A percentile compares a stretch with the other conserved stretches of the same genome.
phyloP scores from a whole-genome alignment of 2,113 vertebrate genomes.

The Bucco capensis region DNA sequence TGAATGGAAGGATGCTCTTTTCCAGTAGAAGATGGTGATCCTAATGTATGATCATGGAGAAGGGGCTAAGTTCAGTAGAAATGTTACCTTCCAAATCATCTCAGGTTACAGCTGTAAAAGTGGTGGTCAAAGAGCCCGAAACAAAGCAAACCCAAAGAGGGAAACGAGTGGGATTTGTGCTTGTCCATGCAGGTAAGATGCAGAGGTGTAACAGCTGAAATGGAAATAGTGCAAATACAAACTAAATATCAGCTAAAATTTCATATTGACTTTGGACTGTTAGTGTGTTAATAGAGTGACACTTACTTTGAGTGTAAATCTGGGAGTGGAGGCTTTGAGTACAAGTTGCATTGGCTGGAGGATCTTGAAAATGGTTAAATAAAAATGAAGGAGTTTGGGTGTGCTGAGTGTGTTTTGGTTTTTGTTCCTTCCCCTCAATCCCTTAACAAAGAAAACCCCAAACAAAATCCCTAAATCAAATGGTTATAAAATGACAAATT shows the following conservation, averaged over 20 bases:
- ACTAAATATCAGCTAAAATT: not conserved
- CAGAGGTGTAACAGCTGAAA: not conserved
- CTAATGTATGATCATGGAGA: slow-evolving; percentile 76
- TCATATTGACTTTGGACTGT: not conserved
- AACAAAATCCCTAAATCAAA: not conserved
- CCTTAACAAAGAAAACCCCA: not conserved
- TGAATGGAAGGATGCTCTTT: slow-evolving; percentile 68
- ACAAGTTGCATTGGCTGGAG: not conserved
- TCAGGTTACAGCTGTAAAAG: slow-evolving; percentile 73
- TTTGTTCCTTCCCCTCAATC: not conserved
- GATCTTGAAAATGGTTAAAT: not conserved
- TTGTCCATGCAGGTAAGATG: slow-evolving; percentile 94
- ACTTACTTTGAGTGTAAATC: not conserved
- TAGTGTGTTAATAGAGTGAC: not conserved
- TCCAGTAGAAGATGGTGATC: slow-evolving; percentile 74
- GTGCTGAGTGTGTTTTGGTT: not conserved
- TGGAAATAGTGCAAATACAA: not conserved
- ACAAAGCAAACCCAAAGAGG: slow-evolving; percentile 70
- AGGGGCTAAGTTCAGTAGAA: slow-evolving; percentile 76
- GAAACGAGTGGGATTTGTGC: slow-evolving; percentile 88
- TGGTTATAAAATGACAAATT: not conserved
- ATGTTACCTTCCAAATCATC: slow-evolving; percentile 75
- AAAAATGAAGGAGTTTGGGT: not conserved
- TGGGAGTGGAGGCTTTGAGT: not conserved
- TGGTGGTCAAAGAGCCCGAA: slow-evolving; percentile 72